These are phyloP conservation scores for Prostheceraeus crozeri DNA, from an alignment of 2,888 invertebrate genomes.

Conservation along the genomic window DNA sequence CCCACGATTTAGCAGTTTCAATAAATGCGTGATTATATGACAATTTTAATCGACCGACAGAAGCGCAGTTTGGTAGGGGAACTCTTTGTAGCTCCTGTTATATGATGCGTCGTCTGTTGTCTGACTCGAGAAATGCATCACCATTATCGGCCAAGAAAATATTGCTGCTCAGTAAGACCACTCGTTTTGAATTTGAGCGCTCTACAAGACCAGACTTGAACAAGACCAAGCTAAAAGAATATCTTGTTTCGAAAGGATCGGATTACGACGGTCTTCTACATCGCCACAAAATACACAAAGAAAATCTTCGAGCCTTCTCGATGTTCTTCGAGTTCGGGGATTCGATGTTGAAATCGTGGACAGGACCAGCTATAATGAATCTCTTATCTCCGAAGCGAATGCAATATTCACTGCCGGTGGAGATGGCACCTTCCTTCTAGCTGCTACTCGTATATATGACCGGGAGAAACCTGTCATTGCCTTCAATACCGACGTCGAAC, in stretches of 20 bases:
- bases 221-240: too few species aligned
- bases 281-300: constrained; percentile 73
- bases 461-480: constrained; percentile 83
- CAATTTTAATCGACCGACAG: too few species aligned
- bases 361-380: constrained; percentile 62
- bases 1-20: too few species aligned
- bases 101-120: too few species aligned
- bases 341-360: constrained; percentile 64
- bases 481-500: constrained; percentile 85
- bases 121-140: too few species aligned
- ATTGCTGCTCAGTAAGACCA: too few species aligned
- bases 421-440: constrained; percentile 90
- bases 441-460: constrained; percentile 73
- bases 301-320: too few species aligned
- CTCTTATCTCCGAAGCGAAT: constrained; percentile 81
- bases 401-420: constrained; percentile 67
- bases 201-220: neutral
- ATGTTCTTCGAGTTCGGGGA: constrained; percentile 63
- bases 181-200: constrained; percentile 4
- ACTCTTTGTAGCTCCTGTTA: too few species aligned
- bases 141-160: too few species aligned
- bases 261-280: constrained; percentile 72
- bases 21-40: too few species aligned
- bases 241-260: constrained; percentile 76
- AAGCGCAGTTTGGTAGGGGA: too few species aligned